Evolutionary conservation across 2,113 vertebrate genomes (phyloP), one percentile per base, ranked within the genome.

Genomic region (Propithecus coquereli): DNA sequence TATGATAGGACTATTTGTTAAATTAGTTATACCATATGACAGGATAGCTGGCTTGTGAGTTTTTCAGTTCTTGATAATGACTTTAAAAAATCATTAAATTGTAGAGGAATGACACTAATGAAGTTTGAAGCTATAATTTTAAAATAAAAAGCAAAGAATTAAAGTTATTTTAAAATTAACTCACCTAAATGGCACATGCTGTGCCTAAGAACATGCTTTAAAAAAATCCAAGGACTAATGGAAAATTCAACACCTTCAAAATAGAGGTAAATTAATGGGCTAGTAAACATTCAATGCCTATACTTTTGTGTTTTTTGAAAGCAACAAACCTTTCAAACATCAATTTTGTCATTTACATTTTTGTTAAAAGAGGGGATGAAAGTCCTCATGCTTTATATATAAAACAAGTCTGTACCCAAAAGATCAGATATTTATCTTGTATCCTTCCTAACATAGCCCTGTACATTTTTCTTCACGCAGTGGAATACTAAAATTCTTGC

Each of bases 1-100:
- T 92, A 83, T 82, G 81, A 90, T 93, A 89, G 82, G 93, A 95
- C 84, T 97, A 68, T 96, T 96, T 96, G 97, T 95, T 95, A 97
- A 97, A 92, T 96, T 89, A 74, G 90, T 96, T 94, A 88, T 89
- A 88, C 91, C 71, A 80, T 95, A 95, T 95, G 96, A 96, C 81
- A 91, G 22, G 83, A 65, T 83, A 94, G 54, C 77, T 90, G 70
- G 93, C 37, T 97, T 86, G 47, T 61, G 66, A 93, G 70, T 52
- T 90, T 94, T 85, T 37, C 50, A 23, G 68, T 92, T 96, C 82
- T 73, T 79, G 77, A 90, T 94, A 97, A 95, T 93, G 73, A 94
- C 54, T 96, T 86, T 83, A 52, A 92, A 94, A 63, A 97, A 97
- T 68, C 66, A 84, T 88, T 97, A 91, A 88, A 81, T 74, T 96